Percentiles rank a stretch among this genome's conserved stretches.
phyloP scores from a whole-genome alignment of 2,113 vertebrate genomes.

The Tringa solitaria region DNA sequence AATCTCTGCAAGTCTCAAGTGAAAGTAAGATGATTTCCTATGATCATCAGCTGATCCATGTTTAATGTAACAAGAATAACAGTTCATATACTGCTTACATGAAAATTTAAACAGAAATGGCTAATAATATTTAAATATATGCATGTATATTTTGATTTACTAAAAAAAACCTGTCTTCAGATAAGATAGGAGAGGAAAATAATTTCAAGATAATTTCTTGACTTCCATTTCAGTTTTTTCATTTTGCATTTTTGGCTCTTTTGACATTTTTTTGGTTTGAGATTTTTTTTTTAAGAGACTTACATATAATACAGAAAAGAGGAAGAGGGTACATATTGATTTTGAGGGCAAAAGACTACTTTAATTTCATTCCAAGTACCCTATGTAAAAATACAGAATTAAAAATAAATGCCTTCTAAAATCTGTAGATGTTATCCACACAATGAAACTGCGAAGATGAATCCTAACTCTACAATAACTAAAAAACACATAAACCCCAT shows the following conservation, averaged over 20 bases:
- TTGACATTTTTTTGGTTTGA: not conserved
- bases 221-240: not conserved
- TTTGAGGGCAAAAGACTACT: not conserved
- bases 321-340: not conserved
- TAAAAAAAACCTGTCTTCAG: not conserved
- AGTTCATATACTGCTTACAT: not conserved
- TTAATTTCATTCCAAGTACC: not conserved
- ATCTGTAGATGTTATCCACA: not conserved
- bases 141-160: not conserved
- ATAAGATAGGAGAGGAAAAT: not conserved
- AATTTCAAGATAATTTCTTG: not conserved
- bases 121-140: not conserved
- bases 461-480: not conserved
- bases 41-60: not conserved
- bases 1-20: not conserved
- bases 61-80: not conserved
- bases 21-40: not conserved
- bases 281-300: not conserved
- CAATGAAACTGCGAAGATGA: not conserved
- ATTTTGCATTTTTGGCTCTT: not conserved
- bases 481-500: not conserved
- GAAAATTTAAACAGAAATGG: not conserved
- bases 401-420: not conserved
- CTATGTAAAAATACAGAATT: not conserved
- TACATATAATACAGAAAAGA: not conserved